These are phyloP conservation scores for Bombycilla garrulus DNA, from an alignment of 2,113 vertebrate species.

Conservation along the genomic window DNA sequence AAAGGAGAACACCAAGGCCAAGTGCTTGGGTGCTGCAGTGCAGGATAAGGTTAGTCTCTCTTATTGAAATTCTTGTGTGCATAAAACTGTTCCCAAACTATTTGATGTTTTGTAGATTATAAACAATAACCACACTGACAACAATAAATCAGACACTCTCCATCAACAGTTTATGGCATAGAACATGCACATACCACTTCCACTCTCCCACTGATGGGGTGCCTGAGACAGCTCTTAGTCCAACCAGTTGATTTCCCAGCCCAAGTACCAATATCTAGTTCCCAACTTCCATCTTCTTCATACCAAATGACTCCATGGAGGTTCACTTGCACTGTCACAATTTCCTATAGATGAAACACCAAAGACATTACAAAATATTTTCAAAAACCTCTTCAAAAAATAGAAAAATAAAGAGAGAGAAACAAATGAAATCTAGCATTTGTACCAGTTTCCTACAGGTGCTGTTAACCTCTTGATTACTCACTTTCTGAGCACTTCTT, in stretches of 20 bases:
- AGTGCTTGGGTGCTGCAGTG: neutral
- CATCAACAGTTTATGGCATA: neutral
- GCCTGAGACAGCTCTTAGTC: neutral
- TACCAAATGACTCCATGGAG: neutral
- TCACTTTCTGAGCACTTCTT: neutral
- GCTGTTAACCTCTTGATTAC: neutral
- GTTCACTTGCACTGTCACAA: neutral
- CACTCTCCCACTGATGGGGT: no score
- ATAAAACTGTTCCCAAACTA: neutral
- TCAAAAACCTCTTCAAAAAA: neutral
- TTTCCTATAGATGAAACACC: neutral
- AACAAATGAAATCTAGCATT: neutral
- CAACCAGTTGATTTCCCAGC: neutral
- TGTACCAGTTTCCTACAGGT: neutral
- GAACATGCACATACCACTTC: neutral
- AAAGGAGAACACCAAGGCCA: neutral
- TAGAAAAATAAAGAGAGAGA: neutral
- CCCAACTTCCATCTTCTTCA: neutral
- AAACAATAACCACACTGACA: neutral
- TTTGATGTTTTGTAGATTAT: neutral
- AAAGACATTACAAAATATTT: neutral
- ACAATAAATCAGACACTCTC: neutral
- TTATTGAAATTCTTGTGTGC: neutral
- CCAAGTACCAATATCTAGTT: neutral
- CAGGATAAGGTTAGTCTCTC: neutral